These are phyloP conservation scores for Lophura nycthemera DNA, from an alignment of 2,113 vertebrate genomes.

Conservation along the genomic window DNA sequence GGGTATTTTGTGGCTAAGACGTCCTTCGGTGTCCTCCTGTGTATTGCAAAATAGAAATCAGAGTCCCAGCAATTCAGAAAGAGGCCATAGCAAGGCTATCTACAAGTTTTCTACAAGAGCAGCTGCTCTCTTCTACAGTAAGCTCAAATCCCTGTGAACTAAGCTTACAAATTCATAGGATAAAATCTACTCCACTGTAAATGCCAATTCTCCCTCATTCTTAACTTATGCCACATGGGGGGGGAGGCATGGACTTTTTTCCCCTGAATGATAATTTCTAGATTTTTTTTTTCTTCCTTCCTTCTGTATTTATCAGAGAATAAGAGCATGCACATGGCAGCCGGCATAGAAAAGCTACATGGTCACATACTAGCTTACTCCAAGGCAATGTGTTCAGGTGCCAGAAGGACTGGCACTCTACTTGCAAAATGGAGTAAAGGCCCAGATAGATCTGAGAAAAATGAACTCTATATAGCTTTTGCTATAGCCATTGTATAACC, in stretches of 20 bases:
- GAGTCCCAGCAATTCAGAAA: background rate
- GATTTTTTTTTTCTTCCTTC: background rate
- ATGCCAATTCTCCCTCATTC: background rate
- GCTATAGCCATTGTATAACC: constrained; percentile 50
- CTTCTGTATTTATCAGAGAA: background rate
- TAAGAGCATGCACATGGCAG: background rate
- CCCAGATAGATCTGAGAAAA: constrained; percentile 34
- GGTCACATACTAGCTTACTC: background rate
- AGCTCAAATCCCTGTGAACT: background rate
- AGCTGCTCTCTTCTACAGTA: background rate
- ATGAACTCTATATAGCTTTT: constrained; percentile 50
- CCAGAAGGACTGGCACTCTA: accelerated
- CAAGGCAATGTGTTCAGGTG: background rate
- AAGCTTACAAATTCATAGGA: background rate
- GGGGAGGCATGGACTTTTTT: background rate
- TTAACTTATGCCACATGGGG: background rate
- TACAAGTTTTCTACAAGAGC: background rate
- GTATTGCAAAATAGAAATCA: no score
- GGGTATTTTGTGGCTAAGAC: background rate
- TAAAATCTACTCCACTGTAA: background rate
- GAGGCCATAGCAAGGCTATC: background rate
- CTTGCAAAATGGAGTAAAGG: constrained; percentile 17
- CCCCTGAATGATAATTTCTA: background rate
- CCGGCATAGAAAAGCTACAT: accelerated
- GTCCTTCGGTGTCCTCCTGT: background rate